These are phyloP conservation scores for Eulemur rufifrons DNA, from an alignment of 2,113 vertebrate species.

Conservation along the genomic window DNA sequence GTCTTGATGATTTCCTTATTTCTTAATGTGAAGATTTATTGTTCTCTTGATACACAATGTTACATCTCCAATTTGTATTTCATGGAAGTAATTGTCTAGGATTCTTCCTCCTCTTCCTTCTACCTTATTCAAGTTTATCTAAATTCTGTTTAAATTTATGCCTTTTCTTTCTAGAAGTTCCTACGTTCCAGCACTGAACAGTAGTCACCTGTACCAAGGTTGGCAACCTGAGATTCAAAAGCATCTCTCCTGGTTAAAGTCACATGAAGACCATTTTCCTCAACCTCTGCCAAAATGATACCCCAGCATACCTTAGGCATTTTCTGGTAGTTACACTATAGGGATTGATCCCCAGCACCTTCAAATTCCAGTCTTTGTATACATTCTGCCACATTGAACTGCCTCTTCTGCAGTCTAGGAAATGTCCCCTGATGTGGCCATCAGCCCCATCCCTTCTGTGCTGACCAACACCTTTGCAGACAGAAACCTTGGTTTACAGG, in stretches of 20 bases:
- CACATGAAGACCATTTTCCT: constrained; percentile 5
- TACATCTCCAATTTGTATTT: constrained; percentile 24
- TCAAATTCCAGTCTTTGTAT: neutral
- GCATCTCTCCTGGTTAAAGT: constrained; percentile 4
- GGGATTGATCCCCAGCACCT: neutral
- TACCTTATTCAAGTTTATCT: constrained; percentile 1
- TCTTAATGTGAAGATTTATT: constrained; percentile 3
- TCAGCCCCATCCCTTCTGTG: neutral
- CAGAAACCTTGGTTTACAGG: neutral
- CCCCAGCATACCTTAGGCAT: neutral
- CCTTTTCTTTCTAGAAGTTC: neutral
- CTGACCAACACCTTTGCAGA: neutral
- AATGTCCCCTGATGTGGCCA: neutral
- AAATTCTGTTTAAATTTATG: constrained; percentile 22
- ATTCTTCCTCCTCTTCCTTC: neutral
- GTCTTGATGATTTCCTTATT: neutral
- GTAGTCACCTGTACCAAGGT: neutral
- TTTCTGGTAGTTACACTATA: neutral
- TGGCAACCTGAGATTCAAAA: neutral
- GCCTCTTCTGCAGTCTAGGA: neutral
- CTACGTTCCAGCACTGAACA: neutral
- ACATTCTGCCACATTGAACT: neutral
- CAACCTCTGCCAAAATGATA: neutral
- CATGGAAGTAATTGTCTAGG: neutral
- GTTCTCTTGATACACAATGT: neutral